Evolutionary conservation across 1,140 invertebrate species (phyloP).

Genomic region (Drosophila trapezifrons): DNA sequence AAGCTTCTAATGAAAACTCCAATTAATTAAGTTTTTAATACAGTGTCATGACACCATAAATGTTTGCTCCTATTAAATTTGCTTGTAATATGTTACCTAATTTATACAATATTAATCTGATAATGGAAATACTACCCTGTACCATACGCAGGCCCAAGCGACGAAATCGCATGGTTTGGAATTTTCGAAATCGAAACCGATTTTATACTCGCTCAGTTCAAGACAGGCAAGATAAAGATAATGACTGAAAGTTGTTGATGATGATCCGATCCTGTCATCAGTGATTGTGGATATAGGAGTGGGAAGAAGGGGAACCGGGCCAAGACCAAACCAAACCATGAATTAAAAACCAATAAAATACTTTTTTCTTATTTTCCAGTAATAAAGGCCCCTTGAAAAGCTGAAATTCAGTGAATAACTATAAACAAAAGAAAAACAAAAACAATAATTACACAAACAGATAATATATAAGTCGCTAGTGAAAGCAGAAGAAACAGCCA

Average conservation of each 20-base stretch:
- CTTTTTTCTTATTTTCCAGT: constrained; percentile 63
- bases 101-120: background rate
- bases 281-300: background rate
- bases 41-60: too few relatives aligned
- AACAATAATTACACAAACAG: constrained; percentile 76
- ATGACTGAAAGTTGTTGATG: constrained; percentile 1
- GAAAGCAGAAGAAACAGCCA: constrained; percentile 25
- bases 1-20: too few relatives aligned
- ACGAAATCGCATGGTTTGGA: constrained; percentile 25
- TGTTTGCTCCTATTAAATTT: background rate
- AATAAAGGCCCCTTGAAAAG: constrained; percentile 84
- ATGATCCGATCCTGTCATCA: background rate
- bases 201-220: constrained; percentile 26
- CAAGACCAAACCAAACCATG: background rate
- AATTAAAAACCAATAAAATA: constrained; percentile 13
- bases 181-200: constrained; percentile 14
- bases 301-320: background rate
- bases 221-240: constrained; percentile 6
- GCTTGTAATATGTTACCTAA: background rate
- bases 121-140: constrained; percentile 13
- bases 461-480: constrained; percentile 65
- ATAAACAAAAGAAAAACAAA: constrained; percentile 76
- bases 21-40: too few relatives aligned
- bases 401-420: constrained; percentile 83
- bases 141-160: constrained; percentile 22